A percentile compares a stretch with the other conserved stretches of the same genome.
Evolutionary conservation across 2,113 vertebrate species (phyloP).

Genomic region (Parus major): DNA sequence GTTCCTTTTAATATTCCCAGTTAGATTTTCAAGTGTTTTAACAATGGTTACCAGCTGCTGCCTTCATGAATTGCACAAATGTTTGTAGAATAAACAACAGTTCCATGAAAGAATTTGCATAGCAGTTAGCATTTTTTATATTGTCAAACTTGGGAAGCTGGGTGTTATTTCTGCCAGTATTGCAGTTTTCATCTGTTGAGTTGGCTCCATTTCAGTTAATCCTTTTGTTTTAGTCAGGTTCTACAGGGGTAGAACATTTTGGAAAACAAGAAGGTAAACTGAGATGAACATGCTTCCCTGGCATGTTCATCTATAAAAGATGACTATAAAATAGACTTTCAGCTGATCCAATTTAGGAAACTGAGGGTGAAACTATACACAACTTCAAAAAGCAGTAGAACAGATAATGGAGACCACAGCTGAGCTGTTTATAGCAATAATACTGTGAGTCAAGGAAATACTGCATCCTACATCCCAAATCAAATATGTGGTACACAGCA

Average conservation of each 20-base stretch:
- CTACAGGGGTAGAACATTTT: not conserved
- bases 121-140: not conserved
- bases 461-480: not conserved
- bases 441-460: not conserved
- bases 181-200: slow-evolving; percentile 8
- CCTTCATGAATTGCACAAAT: not conserved
- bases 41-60: not conserved
- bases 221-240: slow-evolving; percentile 1
- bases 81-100: not conserved
- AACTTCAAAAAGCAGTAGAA: not conserved
- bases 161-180: not conserved
- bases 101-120: not conserved
- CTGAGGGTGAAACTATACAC: not conserved
- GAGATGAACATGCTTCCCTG: not conserved
- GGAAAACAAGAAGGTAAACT: slow-evolving; percentile 20
- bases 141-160: not conserved
- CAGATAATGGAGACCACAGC: not conserved
- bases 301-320: too few species aligned
- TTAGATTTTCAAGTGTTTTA: not conserved
- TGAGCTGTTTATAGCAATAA: not conserved
- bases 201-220: slow-evolving; percentile 16
- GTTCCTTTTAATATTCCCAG: not conserved
- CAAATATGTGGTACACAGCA: not conserved
- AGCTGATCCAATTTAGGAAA: not conserved
- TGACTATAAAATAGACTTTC: not conserved